Evolutionary conservation across 2,888 invertebrate genomes (phyloP), one percentile per base, ranked within the genome.

Genomic region (Eupithecia exiguata): DNA sequence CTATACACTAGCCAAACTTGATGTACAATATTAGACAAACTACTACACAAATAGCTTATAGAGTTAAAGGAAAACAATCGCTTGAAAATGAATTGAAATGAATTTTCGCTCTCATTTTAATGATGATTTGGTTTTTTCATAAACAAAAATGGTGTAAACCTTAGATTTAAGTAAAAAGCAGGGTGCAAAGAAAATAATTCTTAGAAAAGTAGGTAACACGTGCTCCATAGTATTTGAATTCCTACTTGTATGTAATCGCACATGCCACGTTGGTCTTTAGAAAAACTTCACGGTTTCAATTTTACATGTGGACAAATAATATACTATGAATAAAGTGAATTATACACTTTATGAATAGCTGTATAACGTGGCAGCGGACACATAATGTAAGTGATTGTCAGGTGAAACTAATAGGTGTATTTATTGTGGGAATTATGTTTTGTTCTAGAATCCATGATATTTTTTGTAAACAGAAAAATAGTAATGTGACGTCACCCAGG

Each of bases 251-350:
- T 49, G 21, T 21, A 53, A 21, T 21, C n/a, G 5, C n/a, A 21
- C 53, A 58, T 58, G 14, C 14, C 58, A 58, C 58, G 58, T 21
- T 58, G 25, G 12, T 10, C 10, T 53, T 53, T 21, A 21, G 10
- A 53, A 53, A 58, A 4, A 58, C 58, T 58, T 58, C 25, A 58
- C 58, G 25, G 58, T 58, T 58, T 58, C 58, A 58, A 25, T 10
- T 10, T 10, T 21, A 53, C 21, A 53, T 53, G 12, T 21, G 21
- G 10, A 25, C 58, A 21, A 25, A 14, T 58, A 5, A 25, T 25
- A 53, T 53, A 58, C 58, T 25, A 58, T 58, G 58, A 58, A 58
- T 58, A 58, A 46, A 58, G 58, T 58, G 25, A 21, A 53, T 53
- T 9, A 49, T 49, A 18, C 18, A 58, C 58, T 53, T 53, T 53